Base-by-base conservation (phyloP, 1,140 invertebrate species). In the Drosophila arawakana region DNA sequence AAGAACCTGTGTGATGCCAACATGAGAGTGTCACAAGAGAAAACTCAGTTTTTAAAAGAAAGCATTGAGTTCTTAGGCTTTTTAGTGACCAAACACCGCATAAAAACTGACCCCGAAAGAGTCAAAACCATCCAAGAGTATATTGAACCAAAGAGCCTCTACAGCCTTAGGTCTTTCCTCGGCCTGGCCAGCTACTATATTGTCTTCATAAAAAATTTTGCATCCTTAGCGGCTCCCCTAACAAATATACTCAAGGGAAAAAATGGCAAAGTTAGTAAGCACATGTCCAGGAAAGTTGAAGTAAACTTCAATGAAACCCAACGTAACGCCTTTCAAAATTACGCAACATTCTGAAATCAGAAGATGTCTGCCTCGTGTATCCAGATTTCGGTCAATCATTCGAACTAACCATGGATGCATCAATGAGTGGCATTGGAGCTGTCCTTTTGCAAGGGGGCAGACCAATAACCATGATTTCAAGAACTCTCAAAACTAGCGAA, bases 201-300 rank as follows among this genome's bases (percentile, higher is more conserved):
- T 1, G n/a, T 21, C 6, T 50, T 50, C 5, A 7, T 50, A 7
- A 50, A 21, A 49, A 18, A 49, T 7, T 49, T 49, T 49, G 47
- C 47, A 8, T 15, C 15, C 3, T 21, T 49, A 1, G 55, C 55
- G 13, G 25, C n/a, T 8, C 37, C 18, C 11, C 3, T 58, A 3
- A 25, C 15, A 11, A n/a, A 13, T 37, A 13, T 47, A n/a, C 25
- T 58, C 7, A 57, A 66, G 34, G 30, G 49, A 7, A 25, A 52
- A 34, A 52, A 91, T 13, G 90, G 81, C 7, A n/a, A n/a, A 4
- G 11, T 46, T 2, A 15, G 13, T 9, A 13, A 49, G 13, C 30
- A 61, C 34, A 49, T 18, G 15, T 61, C 46, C 2, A 44, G 13
- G 30, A 57, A 30, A 30, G 25, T 30, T 30, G 25, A 30, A 2